These are phyloP conservation scores for Conus canariensis DNA, from an alignment of 2,888 invertebrate genomes.

Conservation along the genomic window DNA sequence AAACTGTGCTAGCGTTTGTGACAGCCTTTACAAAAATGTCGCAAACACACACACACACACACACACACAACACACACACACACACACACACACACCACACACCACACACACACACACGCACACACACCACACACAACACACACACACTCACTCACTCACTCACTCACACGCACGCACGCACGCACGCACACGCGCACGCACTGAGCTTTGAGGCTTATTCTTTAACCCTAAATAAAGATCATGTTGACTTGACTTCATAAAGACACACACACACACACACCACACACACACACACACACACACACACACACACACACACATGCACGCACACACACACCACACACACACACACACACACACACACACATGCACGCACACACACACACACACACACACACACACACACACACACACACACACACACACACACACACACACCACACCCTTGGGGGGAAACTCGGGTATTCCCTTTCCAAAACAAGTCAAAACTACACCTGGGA, in stretches of 20 bases:
- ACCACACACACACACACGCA: not conserved
- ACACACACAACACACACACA: not conserved
- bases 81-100: not conserved
- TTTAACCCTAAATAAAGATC: too few relatives aligned
- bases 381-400: slow-evolving; percentile 16
- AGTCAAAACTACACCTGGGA: too few relatives aligned
- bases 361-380: slow-evolving; percentile 3
- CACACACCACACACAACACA: not conserved
- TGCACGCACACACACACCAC: slow-evolving; percentile 4
- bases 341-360: slow-evolving; percentile 16
- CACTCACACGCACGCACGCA: not conserved
- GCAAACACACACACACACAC: not conserved
- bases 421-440: slow-evolving; percentile 18
- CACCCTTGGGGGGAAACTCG: not conserved
- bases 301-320: slow-evolving; percentile 19
- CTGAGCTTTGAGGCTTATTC: too few relatives aligned
- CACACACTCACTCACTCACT: not conserved
- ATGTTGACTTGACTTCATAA: too few relatives aligned
- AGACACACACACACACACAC: slow-evolving; percentile 5
- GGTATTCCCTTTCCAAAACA: too few relatives aligned
- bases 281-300: slow-evolving; percentile 13
- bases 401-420: slow-evolving; percentile 13
- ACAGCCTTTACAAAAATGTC: too few relatives aligned
- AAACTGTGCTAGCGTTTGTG: too few relatives aligned
- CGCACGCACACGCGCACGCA: not conserved